These are phyloP conservation scores for Brotula barbata DNA, from an alignment of 2,797 vertebrate genomes.

Conservation along the genomic window DNA sequence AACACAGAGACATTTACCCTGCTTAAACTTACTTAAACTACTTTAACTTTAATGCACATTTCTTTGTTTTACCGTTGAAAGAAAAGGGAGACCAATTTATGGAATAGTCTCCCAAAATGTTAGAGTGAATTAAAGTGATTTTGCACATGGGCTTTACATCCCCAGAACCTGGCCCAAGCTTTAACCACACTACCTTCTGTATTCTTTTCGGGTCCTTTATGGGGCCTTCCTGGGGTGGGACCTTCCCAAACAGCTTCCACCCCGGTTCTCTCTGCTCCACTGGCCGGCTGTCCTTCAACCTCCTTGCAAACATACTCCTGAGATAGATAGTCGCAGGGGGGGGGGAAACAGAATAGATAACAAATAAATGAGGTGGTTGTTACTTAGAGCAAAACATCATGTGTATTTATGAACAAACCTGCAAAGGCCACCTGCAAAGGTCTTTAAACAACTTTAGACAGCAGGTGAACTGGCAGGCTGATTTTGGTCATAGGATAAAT, in stretches of 20 bases:
- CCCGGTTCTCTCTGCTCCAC: slow-evolving; percentile 83
- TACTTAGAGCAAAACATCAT: neutral
- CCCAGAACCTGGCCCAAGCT: too few species aligned
- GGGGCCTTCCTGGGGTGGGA: slow-evolving; percentile 78
- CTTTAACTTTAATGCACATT: too few species aligned
- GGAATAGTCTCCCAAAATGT: too few species aligned
- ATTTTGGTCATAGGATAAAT: neutral
- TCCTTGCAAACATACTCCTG: slow-evolving; percentile 90
- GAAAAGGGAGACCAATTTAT: too few species aligned
- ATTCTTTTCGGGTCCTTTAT: slow-evolving; percentile 81
- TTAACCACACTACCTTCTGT: slow-evolving; percentile 81
- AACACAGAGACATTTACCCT: too few species aligned
- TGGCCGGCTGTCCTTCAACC: slow-evolving; percentile 77
- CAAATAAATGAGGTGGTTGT: slow-evolving; percentile 1
- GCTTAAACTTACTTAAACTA: too few species aligned
- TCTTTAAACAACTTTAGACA: slow-evolving; percentile 1
- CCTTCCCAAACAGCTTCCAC: slow-evolving; percentile 92
- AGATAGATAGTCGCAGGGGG: neutral
- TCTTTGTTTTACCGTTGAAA: too few species aligned
- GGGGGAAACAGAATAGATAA: neutral
- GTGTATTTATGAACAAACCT: slow-evolving; percentile 14
- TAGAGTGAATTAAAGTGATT: too few species aligned
- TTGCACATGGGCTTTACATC: too few species aligned
- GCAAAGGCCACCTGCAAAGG: neutral
- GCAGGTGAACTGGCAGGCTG: neutral